Conservation (phyloP, 2,797 vertebrate genomes). For the Jordanella pulchra region DNA sequence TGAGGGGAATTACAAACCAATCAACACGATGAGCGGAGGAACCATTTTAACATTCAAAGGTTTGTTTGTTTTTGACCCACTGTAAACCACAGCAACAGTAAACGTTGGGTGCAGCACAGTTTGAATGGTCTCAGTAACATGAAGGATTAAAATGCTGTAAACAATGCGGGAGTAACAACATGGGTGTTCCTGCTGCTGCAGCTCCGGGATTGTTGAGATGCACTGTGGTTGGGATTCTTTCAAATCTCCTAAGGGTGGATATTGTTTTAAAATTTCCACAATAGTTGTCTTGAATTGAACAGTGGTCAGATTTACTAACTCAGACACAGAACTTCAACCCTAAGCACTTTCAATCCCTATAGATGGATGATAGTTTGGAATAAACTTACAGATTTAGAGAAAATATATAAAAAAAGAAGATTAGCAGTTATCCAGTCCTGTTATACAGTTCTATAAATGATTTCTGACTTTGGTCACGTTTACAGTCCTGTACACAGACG, state of each 20-base stretch:
- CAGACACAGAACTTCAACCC: constrained; percentile 41
- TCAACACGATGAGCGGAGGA: constrained; percentile 19
- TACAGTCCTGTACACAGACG: constrained; percentile 27
- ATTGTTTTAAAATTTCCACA: constrained; percentile 55
- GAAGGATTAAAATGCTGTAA: constrained; percentile 45
- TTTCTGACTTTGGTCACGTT: constrained; percentile 73
- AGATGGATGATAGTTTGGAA: constrained; percentile 27
- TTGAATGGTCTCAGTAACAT: constrained; percentile 45
- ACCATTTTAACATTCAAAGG: constrained; percentile 23
- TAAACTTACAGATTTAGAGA: constrained; percentile 31
- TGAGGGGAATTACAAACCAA: constrained; percentile 32
- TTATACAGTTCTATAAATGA: constrained; percentile 22
- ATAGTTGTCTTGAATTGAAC: constrained; percentile 33
- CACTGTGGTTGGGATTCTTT: constrained; percentile 44
- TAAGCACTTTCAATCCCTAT: constrained; percentile 13
- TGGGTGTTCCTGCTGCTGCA: constrained; percentile 57
- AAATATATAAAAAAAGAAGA: constrained; percentile 39
- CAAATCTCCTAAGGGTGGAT: constrained; percentile 44
- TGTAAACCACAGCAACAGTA: constrained; percentile 36
- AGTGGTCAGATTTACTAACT: constrained; percentile 60
- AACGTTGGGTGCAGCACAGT: constrained; percentile 38
- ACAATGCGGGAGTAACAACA: constrained; percentile 37
- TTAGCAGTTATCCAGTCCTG: constrained; percentile 33
- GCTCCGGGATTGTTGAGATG: constrained; percentile 37
- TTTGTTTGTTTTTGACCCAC: constrained; percentile 46